These are phyloP conservation scores for Agapetus fuscipes DNA, from an alignment of 2,888 invertebrate genomes.

Conservation along the genomic window DNA sequence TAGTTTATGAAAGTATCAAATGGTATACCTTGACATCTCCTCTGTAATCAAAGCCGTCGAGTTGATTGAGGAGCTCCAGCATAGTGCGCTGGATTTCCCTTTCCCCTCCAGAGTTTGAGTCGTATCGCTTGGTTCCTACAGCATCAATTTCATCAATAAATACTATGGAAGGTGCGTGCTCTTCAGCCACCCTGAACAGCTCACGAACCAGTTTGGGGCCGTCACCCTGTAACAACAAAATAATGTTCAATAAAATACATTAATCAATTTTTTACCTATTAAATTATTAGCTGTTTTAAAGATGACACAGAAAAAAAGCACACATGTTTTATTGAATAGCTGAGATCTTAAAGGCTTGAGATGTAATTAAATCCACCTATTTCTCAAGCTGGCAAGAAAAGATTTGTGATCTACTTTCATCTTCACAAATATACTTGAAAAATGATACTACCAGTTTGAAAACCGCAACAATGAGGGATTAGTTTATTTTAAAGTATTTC, in stretches of 20 bases:
- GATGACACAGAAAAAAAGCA: background rate
- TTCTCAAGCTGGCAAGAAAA: too few species aligned
- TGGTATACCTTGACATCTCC: conserved; percentile 82
- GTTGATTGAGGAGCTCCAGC: conserved; percentile 96
- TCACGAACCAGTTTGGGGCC: conserved; percentile 98
- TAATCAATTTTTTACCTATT: background rate
- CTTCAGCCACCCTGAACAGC: conserved; percentile 97
- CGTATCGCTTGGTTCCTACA: conserved; percentile 96
- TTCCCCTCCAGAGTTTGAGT: conserved; percentile 98
- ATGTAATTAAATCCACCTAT: background rate
- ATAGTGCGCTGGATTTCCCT: conserved; percentile 99
- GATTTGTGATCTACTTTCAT: too few species aligned
- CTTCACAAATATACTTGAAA: too few species aligned
- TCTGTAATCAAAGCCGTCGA: conserved; percentile 95
- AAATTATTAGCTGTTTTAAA: background rate
- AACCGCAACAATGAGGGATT: too few species aligned
- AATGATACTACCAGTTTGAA: too few species aligned
- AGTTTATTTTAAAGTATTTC: too few species aligned
- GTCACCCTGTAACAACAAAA: conserved; percentile 61
- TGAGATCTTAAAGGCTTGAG: background rate
- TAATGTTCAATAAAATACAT: too few species aligned
- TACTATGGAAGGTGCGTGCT: conserved; percentile 98
- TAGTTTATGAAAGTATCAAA: background rate
- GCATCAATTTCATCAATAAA: conserved; percentile 99
- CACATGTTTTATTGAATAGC: background rate